Evolutionary conservation across 2,113 vertebrate species (phyloP).

Genomic region (Tamias sibiricus): DNA sequence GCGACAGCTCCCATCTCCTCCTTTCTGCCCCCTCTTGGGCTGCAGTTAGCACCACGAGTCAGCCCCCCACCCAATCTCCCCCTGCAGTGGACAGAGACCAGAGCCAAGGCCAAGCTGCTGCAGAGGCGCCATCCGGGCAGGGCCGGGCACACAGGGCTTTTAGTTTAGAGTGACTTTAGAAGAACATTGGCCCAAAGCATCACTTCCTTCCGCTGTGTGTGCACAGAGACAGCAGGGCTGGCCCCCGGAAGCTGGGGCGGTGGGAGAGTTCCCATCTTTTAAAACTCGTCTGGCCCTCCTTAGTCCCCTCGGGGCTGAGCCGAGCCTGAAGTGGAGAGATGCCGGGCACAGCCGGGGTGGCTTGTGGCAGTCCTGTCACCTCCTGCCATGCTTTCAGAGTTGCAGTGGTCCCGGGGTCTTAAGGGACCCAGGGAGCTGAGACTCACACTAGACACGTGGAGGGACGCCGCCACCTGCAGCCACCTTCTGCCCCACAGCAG

Average conservation of each 20-base stretch:
- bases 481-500: too few relatives aligned
- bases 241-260: not conserved
- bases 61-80: not conserved
- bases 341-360: not conserved
- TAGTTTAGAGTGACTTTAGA: not conserved
- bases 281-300: not conserved
- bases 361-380: fast-evolving
- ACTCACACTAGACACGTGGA: too few relatives aligned
- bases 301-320: not conserved
- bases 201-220: too few relatives aligned
- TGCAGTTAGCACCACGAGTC: fast-evolving
- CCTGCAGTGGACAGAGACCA: not conserved
- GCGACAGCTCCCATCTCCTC: not conserved
- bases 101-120: fast-evolving
- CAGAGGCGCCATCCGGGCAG: not conserved
- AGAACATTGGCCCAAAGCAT: fast-evolving
- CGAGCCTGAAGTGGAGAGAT: not conserved
- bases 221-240: not conserved
- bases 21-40: fast-evolving
- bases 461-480: too few relatives aligned
- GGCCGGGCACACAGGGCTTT: too few relatives aligned
- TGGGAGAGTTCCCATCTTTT: not conserved
- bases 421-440: not conserved
- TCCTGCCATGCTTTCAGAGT: not conserved
- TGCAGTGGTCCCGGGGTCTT: not conserved